Conservation (phyloP, 1,140 invertebrate species). For the Bombus ignitus region DNA sequence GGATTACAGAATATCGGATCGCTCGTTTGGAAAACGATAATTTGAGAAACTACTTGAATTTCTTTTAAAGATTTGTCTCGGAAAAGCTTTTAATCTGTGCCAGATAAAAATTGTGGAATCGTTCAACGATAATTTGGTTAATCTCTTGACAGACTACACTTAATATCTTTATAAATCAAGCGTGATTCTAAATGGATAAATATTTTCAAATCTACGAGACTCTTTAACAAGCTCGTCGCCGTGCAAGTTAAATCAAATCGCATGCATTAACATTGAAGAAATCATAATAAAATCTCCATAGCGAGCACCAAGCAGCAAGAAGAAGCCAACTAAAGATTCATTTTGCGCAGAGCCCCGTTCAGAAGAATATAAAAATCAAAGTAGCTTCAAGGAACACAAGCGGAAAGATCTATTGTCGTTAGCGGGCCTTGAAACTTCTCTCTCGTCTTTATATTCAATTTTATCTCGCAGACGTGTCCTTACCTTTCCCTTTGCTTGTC, state of each 20-base stretch:
- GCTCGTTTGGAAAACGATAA: neutral
- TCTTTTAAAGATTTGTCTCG: neutral
- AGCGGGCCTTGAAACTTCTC: neutral
- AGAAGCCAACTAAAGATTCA: neutral
- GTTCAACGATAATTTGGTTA: neutral
- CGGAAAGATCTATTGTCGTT: neutral
- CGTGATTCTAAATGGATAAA: no score
- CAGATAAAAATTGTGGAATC: neutral
- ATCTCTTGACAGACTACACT: no score
- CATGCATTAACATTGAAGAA: neutral
- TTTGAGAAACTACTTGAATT: no score
- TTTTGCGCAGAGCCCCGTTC: neutral
- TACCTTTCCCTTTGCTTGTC: no score
- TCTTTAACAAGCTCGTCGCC: no score
- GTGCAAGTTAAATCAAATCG: neutral
- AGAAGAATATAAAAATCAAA: neutral
- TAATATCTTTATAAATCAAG: no score
- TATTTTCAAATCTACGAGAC: no score
- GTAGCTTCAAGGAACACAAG: neutral
- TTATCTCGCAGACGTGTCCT: neutral
- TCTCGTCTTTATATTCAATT: constrained; percentile 35
- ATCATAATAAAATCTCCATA: neutral
- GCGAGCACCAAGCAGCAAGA: no score
- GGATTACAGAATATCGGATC: neutral
- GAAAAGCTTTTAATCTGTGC: neutral